Conservation (phyloP, 2,113 vertebrate species). For the Hassar affinis region DNA sequence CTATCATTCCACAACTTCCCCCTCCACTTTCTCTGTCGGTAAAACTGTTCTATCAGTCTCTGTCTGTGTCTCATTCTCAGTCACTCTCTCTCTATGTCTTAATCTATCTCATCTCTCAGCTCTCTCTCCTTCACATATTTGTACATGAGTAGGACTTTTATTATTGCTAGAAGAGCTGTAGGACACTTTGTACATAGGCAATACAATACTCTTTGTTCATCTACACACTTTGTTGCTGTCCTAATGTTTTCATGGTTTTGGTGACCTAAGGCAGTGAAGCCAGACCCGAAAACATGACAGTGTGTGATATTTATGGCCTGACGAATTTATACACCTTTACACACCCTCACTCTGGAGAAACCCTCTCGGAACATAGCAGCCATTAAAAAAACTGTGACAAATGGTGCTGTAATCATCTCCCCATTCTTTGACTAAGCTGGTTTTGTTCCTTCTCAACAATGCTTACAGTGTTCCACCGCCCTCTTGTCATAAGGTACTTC, state of each 20-base stretch:
- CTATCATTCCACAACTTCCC: conserved; percentile 48
- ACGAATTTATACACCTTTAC: background rate
- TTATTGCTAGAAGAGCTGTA: background rate
- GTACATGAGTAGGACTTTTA: too few species aligned
- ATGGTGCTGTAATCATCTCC: background rate
- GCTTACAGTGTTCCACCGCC: background rate
- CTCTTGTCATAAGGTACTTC: background rate
- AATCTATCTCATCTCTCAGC: background rate
- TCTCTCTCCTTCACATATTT: background rate
- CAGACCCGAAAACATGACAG: background rate
- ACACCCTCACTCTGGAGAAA: conserved; percentile 32
- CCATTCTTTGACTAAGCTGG: background rate
- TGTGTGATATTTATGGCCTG: background rate
- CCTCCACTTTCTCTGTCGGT: conserved; percentile 34
- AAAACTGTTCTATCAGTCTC: conserved; percentile 43
- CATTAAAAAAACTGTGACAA: background rate
- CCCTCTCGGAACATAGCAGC: conserved; percentile 11
- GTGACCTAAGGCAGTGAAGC: background rate
- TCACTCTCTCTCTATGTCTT: background rate
- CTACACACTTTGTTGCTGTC: background rate
- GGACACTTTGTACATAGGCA: background rate
- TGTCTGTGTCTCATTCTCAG: conserved; percentile 9
- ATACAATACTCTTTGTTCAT: background rate
- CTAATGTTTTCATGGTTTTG: background rate
- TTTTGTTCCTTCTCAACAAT: conserved; percentile 14